phyloP scores from a whole-genome alignment of 2,113 vertebrate genomes.

The Bagarius yarrelli region DNA sequence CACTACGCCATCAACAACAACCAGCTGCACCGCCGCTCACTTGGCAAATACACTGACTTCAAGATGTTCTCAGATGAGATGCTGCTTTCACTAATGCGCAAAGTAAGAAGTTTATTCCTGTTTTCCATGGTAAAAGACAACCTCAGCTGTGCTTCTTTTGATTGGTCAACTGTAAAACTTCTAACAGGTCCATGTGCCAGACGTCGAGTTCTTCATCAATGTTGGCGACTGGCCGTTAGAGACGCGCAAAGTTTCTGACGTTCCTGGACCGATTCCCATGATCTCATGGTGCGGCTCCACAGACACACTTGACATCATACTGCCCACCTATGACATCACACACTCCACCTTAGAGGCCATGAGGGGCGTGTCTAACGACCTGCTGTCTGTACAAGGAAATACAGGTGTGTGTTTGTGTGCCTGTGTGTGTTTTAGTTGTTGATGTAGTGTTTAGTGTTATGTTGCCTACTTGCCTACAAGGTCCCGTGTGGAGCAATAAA shows the following conservation, averaged over 20 bases:
- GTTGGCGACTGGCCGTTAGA: conserved; percentile 93
- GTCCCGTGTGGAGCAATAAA: conserved; percentile 85
- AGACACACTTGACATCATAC: conserved; percentile 83
- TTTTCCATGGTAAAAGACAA: background rate
- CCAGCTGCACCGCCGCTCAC: conserved; percentile 77
- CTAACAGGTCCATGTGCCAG: conserved; percentile 79
- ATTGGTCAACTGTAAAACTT: background rate
- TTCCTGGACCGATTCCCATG: conserved; percentile 78
- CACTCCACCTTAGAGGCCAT: conserved; percentile 89
- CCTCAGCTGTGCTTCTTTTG: background rate
- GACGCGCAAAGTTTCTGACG: conserved; percentile 69
- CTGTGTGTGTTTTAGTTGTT: background rate
- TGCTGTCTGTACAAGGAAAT: conserved; percentile 90
- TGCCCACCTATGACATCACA: conserved; percentile 89
- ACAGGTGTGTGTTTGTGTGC: conserved; percentile 71
- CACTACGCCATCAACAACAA: conserved; percentile 86
- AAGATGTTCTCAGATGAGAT: conserved; percentile 97
- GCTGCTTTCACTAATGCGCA: conserved; percentile 83
- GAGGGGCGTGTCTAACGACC: conserved; percentile 87
- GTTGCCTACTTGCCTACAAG: conserved; percentile 57
- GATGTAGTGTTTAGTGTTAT: background rate
- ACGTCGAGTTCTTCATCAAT: conserved; percentile 89
- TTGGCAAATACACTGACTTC: conserved; percentile 95
- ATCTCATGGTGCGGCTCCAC: conserved; percentile 91
- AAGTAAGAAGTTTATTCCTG: conserved; percentile 67